A percentile compares a stretch with the other conserved stretches of the same genome.
phyloP scores from a whole-genome alignment of 1,140 invertebrate genomes.

The Drosophila persimilis region DNA sequence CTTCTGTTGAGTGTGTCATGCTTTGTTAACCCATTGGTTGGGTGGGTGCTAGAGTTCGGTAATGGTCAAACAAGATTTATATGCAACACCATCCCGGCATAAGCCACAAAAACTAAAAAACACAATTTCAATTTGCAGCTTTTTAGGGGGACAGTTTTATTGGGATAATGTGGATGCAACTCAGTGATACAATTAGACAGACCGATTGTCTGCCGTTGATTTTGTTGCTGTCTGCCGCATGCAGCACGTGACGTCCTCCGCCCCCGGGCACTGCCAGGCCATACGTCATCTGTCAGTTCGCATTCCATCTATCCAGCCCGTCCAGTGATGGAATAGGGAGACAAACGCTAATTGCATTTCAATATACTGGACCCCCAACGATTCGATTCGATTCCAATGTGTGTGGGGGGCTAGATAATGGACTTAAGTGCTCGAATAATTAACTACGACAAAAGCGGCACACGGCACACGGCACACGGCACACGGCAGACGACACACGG shows the following conservation, averaged over 20 bases:
- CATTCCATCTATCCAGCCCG: too few relatives aligned
- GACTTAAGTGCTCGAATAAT: conserved; percentile 76
- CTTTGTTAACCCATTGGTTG: conserved; percentile 34
- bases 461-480: background rate
- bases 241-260: conserved; percentile 23
- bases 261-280: background rate
- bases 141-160: conserved; percentile 30
- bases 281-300: conserved; percentile 23
- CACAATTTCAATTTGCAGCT: conserved; percentile 53
- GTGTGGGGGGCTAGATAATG: conserved; percentile 51
- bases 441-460: conserved; percentile 64
- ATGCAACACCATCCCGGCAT: conserved; percentile 44
- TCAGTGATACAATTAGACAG: conserved; percentile 35
- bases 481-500: too few relatives aligned
- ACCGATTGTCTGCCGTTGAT: conserved; percentile 21
- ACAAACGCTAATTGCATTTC: conserved; percentile 74
- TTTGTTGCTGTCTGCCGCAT: conserved; percentile 22
- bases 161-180: conserved; percentile 16
- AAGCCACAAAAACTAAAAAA: conserved; percentile 21
- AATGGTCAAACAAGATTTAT: conserved; percentile 58
- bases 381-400: too few relatives aligned
- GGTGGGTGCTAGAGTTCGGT: too few relatives aligned
- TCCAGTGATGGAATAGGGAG: background rate
- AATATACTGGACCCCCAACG: conserved; percentile 36
- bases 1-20: conserved; percentile 50